Base-by-base conservation (phyloP, 2,113 vertebrate species). In the Sitta europaea region DNA sequence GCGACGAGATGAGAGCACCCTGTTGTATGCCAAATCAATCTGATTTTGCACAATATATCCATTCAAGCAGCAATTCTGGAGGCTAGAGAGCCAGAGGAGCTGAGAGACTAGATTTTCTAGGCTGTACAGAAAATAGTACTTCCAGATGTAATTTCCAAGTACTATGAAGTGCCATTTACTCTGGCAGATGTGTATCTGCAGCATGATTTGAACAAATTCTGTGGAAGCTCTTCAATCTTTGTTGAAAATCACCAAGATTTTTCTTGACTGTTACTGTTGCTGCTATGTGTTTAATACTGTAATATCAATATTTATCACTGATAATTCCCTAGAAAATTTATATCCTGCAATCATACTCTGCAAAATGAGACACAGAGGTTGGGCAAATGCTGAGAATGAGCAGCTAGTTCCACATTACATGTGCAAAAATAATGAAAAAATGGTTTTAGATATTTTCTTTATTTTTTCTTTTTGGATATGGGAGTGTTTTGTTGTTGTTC, bases 11-110 rank as follows among this genome's bases (percentile, higher is more conserved):
- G 66, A 93, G 92, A 96, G 86, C 50, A 80, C 93, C 72, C 76
- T 84, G 88, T 83, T 92, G 93, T 95, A 92, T 92, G 94, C 92
- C 95, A 96, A 93, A 85, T 80, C 93, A 92, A 92, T 91, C 93
- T 97, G 95, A 97, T 97, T 96, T 95, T 90, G 76, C 63, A 91
- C 95, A 94, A 92, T 91, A 93, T 97, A 96, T 95, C 96, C 94
- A 86, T 96, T 94, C 81, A 96, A 95, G 73, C 88, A 96, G 97
- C 89, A 83, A 96, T 92, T 96, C 96, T 91, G 89, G 86, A 92
- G 22, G 68, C 93, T 95, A 62, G 73, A 90, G 77, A 84, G 88
- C 86, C 88, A 90, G 82, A 83, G 31, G 21, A 80, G 67, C 82
- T 81, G 92, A 92, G 85, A 91, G 48, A 90, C 88, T 80, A 81